Evolutionary conservation across 2,113 vertebrate species (phyloP).

Genomic region (Eudyptes chrysolophus): DNA sequence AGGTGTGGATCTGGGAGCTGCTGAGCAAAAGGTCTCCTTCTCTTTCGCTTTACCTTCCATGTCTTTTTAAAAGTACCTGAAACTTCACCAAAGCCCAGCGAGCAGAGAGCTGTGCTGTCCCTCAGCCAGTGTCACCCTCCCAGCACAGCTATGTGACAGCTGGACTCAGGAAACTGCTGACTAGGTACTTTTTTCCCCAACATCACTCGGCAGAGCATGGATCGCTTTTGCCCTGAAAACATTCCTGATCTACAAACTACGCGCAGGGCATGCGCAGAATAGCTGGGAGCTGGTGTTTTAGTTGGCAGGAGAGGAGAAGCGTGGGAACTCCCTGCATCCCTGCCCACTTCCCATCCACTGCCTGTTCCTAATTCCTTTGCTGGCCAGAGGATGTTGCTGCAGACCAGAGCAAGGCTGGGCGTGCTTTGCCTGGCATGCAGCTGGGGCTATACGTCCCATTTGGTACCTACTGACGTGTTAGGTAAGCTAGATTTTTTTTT

Average conservation of each 20-base stretch:
- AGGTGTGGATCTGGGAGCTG: fast-evolving
- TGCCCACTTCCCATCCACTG: not conserved
- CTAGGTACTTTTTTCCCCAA: not conserved
- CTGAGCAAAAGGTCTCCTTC: not conserved
- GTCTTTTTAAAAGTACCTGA: not conserved
- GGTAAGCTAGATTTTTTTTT: not conserved
- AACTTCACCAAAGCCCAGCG: not conserved
- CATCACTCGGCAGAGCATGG: not conserved
- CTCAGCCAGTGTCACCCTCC: not conserved
- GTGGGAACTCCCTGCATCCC: not conserved
- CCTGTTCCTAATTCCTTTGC: not conserved
- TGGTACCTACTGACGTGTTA: not conserved
- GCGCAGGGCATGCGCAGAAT: not conserved
- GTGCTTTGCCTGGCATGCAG: not conserved
- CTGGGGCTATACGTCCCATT: fast-evolving
- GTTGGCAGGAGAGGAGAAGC: not conserved
- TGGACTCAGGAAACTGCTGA: not conserved
- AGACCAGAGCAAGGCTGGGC: not conserved
- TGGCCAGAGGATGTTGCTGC: constrained; percentile 47
- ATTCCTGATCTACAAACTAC: not conserved
- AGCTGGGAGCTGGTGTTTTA: not conserved
- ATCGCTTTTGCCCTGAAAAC: not conserved
- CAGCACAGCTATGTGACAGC: not conserved
- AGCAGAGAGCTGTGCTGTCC: not conserved
- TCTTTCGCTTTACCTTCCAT: not conserved